phyloP scores from a whole-genome alignment of 1,140 invertebrate genomes.

The Anoplolepis gracilipes region DNA sequence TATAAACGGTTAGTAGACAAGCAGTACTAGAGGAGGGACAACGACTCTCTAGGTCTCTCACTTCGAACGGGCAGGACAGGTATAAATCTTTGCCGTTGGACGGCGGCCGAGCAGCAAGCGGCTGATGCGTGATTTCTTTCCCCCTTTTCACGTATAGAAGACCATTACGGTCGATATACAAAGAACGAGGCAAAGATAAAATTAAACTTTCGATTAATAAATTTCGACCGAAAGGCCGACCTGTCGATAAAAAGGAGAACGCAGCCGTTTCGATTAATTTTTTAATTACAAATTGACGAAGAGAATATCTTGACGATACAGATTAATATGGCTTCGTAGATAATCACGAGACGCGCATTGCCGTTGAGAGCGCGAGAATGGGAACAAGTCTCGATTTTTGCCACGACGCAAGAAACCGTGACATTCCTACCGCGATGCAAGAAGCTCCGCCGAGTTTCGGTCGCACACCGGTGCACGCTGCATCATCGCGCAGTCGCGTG shows the following conservation, averaged over 20 bases:
- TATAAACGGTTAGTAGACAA: constrained; percentile 62
- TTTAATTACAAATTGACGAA: neutral
- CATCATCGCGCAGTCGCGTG: constrained; percentile 59
- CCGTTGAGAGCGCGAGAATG: neutral
- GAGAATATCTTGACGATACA: neutral
- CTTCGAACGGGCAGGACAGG: constrained; percentile 27
- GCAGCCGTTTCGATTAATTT: neutral
- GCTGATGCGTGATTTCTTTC: constrained; percentile 28
- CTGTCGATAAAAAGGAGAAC: neutral
- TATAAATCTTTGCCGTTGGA: constrained; percentile 55
- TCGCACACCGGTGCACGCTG: constrained; percentile 35
- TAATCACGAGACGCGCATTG: neutral
- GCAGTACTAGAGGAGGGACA: constrained; percentile 54
- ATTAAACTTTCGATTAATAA: neutral
- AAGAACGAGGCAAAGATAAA: neutral
- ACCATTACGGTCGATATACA: neutral
- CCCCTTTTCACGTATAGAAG: neutral
- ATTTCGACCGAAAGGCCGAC: neutral
- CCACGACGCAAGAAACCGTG: constrained; percentile 18
- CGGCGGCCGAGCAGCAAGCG: constrained; percentile 11
- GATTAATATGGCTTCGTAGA: neutral
- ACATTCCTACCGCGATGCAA: constrained; percentile 36
- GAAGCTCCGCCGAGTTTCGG: constrained; percentile 7
- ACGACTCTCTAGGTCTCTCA: constrained; percentile 49
- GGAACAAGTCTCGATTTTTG: neutral